These are phyloP conservation scores for Drosophila leontia DNA, from an alignment of 1,140 invertebrate species.

Conservation along the genomic window DNA sequence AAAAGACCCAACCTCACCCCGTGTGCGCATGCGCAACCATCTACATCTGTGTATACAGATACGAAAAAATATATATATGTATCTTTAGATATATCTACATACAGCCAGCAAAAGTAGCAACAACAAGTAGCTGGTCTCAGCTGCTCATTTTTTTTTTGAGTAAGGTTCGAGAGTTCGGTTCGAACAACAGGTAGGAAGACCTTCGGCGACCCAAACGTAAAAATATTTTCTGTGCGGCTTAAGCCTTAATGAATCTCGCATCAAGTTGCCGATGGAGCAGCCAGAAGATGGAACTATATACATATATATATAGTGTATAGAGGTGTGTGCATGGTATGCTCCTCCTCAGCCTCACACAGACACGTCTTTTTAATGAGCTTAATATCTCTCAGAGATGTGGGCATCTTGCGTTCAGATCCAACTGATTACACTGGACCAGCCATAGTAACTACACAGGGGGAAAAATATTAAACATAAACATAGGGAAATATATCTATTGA, in stretches of 20 bases:
- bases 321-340: neutral
- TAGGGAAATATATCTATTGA: no score
- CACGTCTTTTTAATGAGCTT: slow-evolving; percentile 77
- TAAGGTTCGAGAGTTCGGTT: slow-evolving; percentile 52
- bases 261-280: slow-evolving; percentile 66
- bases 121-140: slow-evolving; percentile 47
- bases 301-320: neutral
- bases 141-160: slow-evolving; percentile 62
- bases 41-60: slow-evolving; percentile 4
- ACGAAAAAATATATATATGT: neutral
- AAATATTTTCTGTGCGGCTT: slow-evolving; percentile 69
- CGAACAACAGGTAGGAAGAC: slow-evolving; percentile 75
- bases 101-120: slow-evolving; percentile 23
- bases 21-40: slow-evolving; percentile 71
- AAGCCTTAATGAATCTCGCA: slow-evolving; percentile 82
- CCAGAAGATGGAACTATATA: slow-evolving; percentile 8
- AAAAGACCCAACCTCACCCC: slow-evolving; percentile 53
- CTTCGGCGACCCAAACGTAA: slow-evolving; percentile 69
- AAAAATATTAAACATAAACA: slow-evolving; percentile 9
- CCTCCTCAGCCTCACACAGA: slow-evolving; percentile 34
- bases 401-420: slow-evolving; percentile 64
- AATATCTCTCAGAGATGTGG: slow-evolving; percentile 76
- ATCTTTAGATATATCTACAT: slow-evolving; percentile 5
- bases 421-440: slow-evolving; percentile 69
- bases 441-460: slow-evolving; percentile 17